Evolutionary conservation across 2,888 invertebrate species (phyloP), one percentile per base, ranked within the genome.

Genomic region (Caenorhabditis imperialis): DNA sequence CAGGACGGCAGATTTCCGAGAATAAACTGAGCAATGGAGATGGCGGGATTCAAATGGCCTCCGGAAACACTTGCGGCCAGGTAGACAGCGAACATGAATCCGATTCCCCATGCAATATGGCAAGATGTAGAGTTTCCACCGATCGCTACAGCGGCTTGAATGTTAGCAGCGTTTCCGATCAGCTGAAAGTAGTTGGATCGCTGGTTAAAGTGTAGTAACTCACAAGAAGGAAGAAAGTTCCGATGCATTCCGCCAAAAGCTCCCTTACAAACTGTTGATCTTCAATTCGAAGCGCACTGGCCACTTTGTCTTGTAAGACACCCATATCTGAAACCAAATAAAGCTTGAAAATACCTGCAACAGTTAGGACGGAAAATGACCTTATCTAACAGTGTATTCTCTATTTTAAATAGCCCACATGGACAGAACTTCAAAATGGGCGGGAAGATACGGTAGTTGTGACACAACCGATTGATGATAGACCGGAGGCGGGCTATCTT

Each of bases 1-100:
- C 77, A 71, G 30, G 55, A 27, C 35, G 80, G 71, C 45, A 86
- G 61, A 60, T 83, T 79, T 47, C 86, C 86, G 51, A 79, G 81
- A 58, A 86, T 71, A 18, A 75, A 69, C 50, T 79, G 78, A 22
- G 81, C 79, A 22, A 83, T 65, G 2, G 83, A 81, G 20, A 83
- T 77, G 47, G 81, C 81, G 22, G 83, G 83, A 51, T 83, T 83
- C 67, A 83, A 78, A 53, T 83, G 83, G 30, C 83, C 83, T 30
- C 85, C 86, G 16, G 86, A 86, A 18, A 86, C 83, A 61, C 75
- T 79, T 16, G 81, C 81, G 12, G 86, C 83, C 20, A 83, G 50
- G 45, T 81, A 86, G n/a, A 86, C 84, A 35, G 82, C 86, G 40
- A 86, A 86, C 75, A 85, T 84, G 65, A 86, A 86, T 10, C 86